Evolutionary conservation across 2,113 vertebrate genomes (phyloP).

Genomic region (Pyxicephalus adspersus): DNA sequence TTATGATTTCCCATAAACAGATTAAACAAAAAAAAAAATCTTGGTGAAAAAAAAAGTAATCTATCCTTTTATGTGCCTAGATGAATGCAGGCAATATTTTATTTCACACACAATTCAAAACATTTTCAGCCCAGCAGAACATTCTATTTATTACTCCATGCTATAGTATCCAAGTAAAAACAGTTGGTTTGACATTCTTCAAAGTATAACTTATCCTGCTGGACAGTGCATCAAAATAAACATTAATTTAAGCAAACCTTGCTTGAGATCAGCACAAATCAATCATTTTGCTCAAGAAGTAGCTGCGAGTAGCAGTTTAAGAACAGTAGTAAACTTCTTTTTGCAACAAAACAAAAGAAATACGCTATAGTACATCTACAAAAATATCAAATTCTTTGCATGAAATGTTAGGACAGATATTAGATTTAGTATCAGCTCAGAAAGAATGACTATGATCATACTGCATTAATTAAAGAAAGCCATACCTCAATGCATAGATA

Average conservation of each 20-base stretch:
- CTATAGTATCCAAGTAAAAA: background rate
- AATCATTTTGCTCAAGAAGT: background rate
- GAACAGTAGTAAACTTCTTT: background rate
- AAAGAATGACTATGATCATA: slow-evolving; percentile 6
- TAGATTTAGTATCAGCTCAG: background rate
- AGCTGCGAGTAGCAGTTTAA: background rate
- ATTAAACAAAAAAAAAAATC: too few relatives aligned
- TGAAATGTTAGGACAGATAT: slow-evolving; percentile 1
- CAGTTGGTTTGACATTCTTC: background rate
- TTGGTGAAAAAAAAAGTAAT: too few relatives aligned
- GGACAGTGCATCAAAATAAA: background rate
- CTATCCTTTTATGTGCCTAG: too few relatives aligned
- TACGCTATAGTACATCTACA: background rate
- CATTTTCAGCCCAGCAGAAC: background rate
- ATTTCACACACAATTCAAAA: background rate
- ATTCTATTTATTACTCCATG: background rate
- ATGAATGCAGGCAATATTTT: too few relatives aligned
- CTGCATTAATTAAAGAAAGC: background rate
- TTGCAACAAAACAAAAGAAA: slow-evolving; percentile 3
- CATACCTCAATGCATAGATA: slow-evolving; percentile 5
- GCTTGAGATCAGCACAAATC: background rate
- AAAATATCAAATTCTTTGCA: slow-evolving; percentile 3
- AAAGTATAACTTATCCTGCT: background rate
- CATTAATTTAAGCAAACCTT: background rate
- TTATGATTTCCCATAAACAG: too few relatives aligned